A percentile compares a stretch with the other conserved stretches of the same genome.
phyloP scores from a whole-genome alignment of 2,797 vertebrate species.

The Ciconia nigra region DNA sequence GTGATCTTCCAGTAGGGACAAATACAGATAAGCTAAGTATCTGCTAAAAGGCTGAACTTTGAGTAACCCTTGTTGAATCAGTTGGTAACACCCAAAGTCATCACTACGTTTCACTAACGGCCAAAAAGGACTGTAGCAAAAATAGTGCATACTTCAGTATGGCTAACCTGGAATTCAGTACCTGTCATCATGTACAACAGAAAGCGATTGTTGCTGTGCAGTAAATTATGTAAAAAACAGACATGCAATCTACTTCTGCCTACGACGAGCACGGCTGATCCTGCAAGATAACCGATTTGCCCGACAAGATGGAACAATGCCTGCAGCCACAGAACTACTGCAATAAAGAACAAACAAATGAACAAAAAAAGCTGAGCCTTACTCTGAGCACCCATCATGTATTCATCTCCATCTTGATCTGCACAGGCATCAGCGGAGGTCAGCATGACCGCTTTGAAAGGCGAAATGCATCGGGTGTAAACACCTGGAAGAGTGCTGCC shows the following conservation, averaged over 20 bases:
- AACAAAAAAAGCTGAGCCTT: not conserved
- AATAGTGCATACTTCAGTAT: not conserved
- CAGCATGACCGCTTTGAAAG: not conserved
- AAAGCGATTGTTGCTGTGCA: not conserved
- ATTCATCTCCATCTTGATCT: not conserved
- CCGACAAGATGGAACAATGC: not conserved
- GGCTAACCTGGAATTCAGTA: not conserved
- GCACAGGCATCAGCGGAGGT: not conserved
- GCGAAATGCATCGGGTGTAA: not conserved
- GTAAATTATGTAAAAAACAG: not conserved
- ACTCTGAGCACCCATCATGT: not conserved
- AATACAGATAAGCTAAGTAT: constrained; percentile 68
- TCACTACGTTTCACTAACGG: not conserved
- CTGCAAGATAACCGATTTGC: not conserved
- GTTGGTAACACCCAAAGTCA: constrained; percentile 36
- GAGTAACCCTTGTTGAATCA: constrained; percentile 38
- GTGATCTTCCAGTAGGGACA: constrained; percentile 50
- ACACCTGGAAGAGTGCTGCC: not conserved
- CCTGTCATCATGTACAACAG: not conserved
- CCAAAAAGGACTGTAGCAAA: not conserved
- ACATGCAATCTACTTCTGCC: not conserved
- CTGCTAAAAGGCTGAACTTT: constrained; percentile 69
- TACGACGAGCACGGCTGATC: not conserved
- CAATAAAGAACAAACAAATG: not conserved
- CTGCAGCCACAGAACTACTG: not conserved